Evolutionary conservation across 2,888 invertebrate genomes (phyloP), one percentile per base, ranked within the genome.

Genomic region (Protodeltote pygarga): DNA sequence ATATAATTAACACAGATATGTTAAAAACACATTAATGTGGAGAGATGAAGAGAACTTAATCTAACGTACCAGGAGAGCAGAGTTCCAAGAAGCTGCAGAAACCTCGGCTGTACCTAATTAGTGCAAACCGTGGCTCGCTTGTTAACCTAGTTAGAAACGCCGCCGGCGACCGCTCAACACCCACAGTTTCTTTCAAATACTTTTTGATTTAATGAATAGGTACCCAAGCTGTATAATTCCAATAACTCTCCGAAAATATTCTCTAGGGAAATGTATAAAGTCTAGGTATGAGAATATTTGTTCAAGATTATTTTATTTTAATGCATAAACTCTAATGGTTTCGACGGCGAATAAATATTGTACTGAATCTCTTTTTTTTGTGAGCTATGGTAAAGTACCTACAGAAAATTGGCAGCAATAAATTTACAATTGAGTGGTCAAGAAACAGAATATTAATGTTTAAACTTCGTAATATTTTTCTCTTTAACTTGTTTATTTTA

Each of bases 111-210:
- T 67, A 72, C 68, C 71, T 81, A 81, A 82, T 82, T 80, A 79
- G 77, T 71, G 73, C 45, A 64, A 63, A 64, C 69, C 62, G 64
- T 62, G 51, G 39, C 59, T 53, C 67, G 75, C 79, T 79, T 81
- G 79, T 80, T 81, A 80, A 79, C 81, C 79, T 67, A 81, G 80
- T 81, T 81, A 77, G 71, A 63, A 71, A 59, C 53, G 68, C 70
- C 59, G 61, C 58, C 61, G 47, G 67, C 55, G 45, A 48, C 53
- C 51, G 57, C 64, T 66, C 68, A 46, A 37, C 52, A 51, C 27
- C 46, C 59, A 48, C 50, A 50, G 50, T 63, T 67, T 71, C 73
- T 76, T 76, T 74, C 65, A 69, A 71, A 78, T 65, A 66, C 65
- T 71, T 75, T 70, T 59, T 65, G 50, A 63, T 58, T 72, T 68